A percentile compares a stretch with the other conserved stretches of the same genome.
These are phyloP conservation scores for Pocillopora damicornis DNA, from an alignment of 64 coral and sea anemone species.

Conservation along the genomic window DNA sequence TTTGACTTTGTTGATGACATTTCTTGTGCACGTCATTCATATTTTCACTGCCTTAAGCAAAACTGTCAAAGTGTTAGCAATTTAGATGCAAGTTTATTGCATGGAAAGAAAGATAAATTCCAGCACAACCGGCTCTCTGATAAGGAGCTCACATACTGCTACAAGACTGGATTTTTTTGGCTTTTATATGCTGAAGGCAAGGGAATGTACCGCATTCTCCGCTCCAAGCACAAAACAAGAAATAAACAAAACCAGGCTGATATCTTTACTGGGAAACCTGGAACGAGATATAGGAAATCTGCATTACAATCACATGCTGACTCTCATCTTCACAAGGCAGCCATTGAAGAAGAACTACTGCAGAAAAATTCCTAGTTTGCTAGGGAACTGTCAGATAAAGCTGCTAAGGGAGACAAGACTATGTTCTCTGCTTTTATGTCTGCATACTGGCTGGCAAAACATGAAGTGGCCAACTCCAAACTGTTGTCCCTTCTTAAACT, in stretches of 20 bases:
- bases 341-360: not conserved
- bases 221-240: not conserved
- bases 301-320: not conserved
- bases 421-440: not conserved
- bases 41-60: not conserved
- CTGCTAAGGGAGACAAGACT: not conserved
- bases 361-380: not conserved
- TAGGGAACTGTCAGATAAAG: not conserved
- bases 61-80: not conserved
- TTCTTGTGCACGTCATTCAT: slow-evolving; percentile 12
- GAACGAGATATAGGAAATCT: not conserved
- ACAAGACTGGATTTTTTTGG: too few relatives aligned
- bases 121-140: too few relatives aligned
- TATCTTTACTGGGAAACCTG: not conserved
- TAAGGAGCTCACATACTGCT: too few relatives aligned
- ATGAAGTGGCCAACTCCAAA: not conserved
- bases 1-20: slow-evolving; percentile 6
- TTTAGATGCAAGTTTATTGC: slow-evolving; percentile 2
- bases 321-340: not conserved
- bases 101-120: not conserved
- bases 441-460: not conserved
- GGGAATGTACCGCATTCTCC: not conserved
- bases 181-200: not conserved
- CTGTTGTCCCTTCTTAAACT: not conserved
- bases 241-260: not conserved